These are phyloP conservation scores for Sander vitreus DNA, from an alignment of 2,113 vertebrate genomes.

Conservation along the genomic window DNA sequence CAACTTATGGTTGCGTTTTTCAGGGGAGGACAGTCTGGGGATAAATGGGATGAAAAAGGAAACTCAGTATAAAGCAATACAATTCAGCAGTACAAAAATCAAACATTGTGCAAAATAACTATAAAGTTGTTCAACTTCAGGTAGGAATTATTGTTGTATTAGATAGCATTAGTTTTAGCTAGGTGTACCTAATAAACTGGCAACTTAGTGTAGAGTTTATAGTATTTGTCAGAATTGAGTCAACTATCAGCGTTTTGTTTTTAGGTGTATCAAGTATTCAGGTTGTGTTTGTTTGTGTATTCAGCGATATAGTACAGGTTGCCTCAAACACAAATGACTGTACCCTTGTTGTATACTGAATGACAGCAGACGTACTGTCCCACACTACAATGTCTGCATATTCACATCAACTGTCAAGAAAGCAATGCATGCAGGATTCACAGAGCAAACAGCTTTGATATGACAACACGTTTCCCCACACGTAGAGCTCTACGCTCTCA, in stretches of 20 bases:
- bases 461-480: slow-evolving; percentile 48
- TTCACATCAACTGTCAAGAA: slow-evolving; percentile 56
- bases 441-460: slow-evolving; percentile 69
- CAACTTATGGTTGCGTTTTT: too few relatives aligned
- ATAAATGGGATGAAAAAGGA: neutral
- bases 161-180: neutral
- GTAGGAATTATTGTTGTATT: neutral
- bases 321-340: slow-evolving; percentile 18
- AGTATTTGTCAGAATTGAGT: slow-evolving; percentile 4
- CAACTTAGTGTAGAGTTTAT: neutral
- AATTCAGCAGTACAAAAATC: neutral
- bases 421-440: slow-evolving; percentile 49
- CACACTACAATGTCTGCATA: slow-evolving; percentile 41
- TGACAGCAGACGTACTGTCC: slow-evolving; percentile 44
- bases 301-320: slow-evolving; percentile 35
- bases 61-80: neutral
- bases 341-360: slow-evolving; percentile 27
- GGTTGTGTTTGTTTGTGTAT: slow-evolving; percentile 35
- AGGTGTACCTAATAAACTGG: neutral
- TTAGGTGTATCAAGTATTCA: slow-evolving; percentile 20
- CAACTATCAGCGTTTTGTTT: neutral
- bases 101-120: neutral
- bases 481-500: slow-evolving; percentile 15
- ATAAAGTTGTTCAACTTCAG: slow-evolving; percentile 17
- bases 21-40: too few relatives aligned